These are phyloP conservation scores for Fragum sueziense DNA, from an alignment of 2,888 invertebrate species.

Conservation along the genomic window DNA sequence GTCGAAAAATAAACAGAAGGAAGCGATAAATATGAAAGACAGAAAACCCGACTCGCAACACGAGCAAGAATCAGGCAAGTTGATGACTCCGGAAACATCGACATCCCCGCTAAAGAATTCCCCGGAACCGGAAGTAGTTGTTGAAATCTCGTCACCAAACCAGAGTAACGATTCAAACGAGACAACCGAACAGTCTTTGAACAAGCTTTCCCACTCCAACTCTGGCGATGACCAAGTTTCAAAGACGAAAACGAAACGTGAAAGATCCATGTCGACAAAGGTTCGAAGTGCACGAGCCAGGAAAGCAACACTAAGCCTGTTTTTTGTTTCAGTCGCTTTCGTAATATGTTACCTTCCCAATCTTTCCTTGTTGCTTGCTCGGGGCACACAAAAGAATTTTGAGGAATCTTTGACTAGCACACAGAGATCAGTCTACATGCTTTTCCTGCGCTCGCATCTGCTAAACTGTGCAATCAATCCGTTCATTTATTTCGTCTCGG, in stretches of 20 bases:
- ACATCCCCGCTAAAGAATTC: background rate
- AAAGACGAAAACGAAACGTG: background rate
- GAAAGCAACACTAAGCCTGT: constrained; percentile 65
- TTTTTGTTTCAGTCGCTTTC: constrained; percentile 60
- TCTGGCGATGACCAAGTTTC: background rate
- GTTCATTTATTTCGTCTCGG: constrained; percentile 67
- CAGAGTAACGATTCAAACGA: background rate
- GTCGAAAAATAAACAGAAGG: constrained; percentile 30
- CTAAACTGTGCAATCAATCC: constrained; percentile 68
- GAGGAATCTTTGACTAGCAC: constrained; percentile 48
- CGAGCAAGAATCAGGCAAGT: too few species aligned
- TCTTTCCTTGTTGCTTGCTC: constrained; percentile 50
- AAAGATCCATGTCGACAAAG: background rate
- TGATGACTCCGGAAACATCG: too few species aligned
- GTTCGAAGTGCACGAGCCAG: constrained; percentile 39
- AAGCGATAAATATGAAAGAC: constrained; percentile 22
- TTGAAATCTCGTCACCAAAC: background rate
- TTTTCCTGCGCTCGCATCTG: constrained; percentile 64
- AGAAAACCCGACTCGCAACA: background rate
- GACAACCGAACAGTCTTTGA: background rate
- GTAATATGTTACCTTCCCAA: constrained; percentile 61
- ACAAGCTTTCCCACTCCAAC: background rate
- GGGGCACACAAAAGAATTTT: constrained; percentile 43
- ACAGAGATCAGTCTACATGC: constrained; percentile 54
- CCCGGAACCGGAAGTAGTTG: background rate